Base-by-base conservation (phyloP, 2,113 vertebrate genomes). In the Cebidichthys violaceus region DNA sequence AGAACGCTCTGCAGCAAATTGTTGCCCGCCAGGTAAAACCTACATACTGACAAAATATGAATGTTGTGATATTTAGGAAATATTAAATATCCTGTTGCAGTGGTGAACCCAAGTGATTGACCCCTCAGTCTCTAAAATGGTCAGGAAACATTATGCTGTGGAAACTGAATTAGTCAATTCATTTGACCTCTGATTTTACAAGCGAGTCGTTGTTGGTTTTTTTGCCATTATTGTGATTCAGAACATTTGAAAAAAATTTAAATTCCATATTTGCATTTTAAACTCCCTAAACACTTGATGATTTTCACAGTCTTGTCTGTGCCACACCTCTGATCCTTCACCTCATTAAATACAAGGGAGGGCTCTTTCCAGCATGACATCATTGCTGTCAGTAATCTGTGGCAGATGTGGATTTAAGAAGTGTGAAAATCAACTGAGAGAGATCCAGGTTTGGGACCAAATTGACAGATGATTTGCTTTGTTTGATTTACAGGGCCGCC, bases 1-100 rank as follows among this genome's bases (percentile, higher is more conserved):
- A 99, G 94, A 99, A 99, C 0, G 98, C 98, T 15, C 92, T 99
- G 65, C 98, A 99, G 93, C 98, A 99, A 88, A 97, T 99, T 50
- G 96, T 98, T 4, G 97, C 98, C 0, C 96, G 98, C 55, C 97
- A 99, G 92, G 98, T 99, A 67, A 90, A 93, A 64, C 29, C 59
- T 9, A 9, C 18, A 27, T 3, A 18, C 6, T 14, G 4, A 59
- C 29, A 59, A 59, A 29, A 31, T 59, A 59, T 59, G 55, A 59
- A 65, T 50, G n/a, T 43, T 59, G 3, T 11, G 33, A 47, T n/a
- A 29, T 33, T 61, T n/a, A 37, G n/a, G 14, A 59, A 68, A 59
- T 41, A 62, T 9, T 6, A 31, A 24, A 47, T 60, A 33, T 68
- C 11, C 18, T 47, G 7, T 65, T 72, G 27, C 18, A 65, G 5